Evolutionary conservation across 2,113 vertebrate species (phyloP).

Genomic region (Hydropotes inermis): DNA sequence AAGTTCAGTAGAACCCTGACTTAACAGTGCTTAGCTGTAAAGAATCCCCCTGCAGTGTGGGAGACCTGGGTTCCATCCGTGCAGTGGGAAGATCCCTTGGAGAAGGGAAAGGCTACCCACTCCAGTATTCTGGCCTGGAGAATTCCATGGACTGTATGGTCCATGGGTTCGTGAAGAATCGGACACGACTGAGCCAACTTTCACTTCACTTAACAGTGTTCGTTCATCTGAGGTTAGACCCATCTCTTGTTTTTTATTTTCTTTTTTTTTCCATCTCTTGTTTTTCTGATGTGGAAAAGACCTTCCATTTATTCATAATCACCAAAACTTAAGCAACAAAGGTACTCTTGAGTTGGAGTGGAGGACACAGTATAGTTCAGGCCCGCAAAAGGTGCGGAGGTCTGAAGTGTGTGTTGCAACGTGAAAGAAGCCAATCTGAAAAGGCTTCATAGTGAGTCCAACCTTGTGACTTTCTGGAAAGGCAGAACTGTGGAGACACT

Average conservation of each 20-base stretch:
- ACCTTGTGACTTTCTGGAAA: fast-evolving
- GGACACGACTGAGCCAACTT: neutral
- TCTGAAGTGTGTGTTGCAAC: fast-evolving
- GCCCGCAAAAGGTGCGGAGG: fast-evolving
- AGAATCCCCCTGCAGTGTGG: neutral
- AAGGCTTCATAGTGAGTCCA: neutral
- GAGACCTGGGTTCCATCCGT: neutral
- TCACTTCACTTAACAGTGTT: neutral
- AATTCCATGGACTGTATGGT: neutral
- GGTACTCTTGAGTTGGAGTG: too few relatives aligned
- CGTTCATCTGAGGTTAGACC: neutral
- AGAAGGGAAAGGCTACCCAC: neutral
- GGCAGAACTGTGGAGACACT: neutral
- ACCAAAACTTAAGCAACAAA: neutral
- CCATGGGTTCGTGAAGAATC: neutral
- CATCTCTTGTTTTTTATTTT: neutral
- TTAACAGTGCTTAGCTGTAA: neutral
- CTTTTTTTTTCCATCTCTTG: neutral
- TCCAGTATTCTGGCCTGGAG: neutral
- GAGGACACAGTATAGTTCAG: neutral
- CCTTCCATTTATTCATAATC: neutral
- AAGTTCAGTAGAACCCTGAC: neutral
- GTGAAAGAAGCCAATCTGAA: neutral
- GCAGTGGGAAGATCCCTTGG: neutral
- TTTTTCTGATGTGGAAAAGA: neutral